These are phyloP conservation scores for Collichthys lucidus DNA, from an alignment of 2,113 vertebrate species.

Conservation along the genomic window DNA sequence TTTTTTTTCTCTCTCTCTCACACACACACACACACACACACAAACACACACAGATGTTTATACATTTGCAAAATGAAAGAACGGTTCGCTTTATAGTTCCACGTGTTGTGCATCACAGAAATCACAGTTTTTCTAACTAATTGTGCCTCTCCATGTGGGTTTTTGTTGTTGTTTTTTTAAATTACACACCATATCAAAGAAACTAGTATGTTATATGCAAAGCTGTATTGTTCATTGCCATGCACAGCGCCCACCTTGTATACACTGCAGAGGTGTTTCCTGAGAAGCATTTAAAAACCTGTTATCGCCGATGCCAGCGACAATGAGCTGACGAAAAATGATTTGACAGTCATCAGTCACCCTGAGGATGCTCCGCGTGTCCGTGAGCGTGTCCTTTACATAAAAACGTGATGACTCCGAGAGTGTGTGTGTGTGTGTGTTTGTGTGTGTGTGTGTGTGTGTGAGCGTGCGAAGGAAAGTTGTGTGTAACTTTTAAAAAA, in stretches of 20 bases:
- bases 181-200: conserved; percentile 28
- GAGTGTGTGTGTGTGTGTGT: neutral
- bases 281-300: conserved; percentile 65
- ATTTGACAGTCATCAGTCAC: conserved; percentile 48
- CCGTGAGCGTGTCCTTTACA: conserved; percentile 39
- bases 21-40: neutral
- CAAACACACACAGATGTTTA: neutral
- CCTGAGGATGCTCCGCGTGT: conserved; percentile 34
- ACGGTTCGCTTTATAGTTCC: conserved; percentile 16
- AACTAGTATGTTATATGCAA: conserved; percentile 52
- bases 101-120: conserved; percentile 30
- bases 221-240: conserved; percentile 34
- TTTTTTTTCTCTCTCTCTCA: neutral
- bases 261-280: conserved; percentile 49
- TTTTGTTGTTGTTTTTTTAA: too few relatives aligned
- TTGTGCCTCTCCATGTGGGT: conserved; percentile 56
- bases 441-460: neutral
- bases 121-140: conserved; percentile 41
- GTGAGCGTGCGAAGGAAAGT: conserved; percentile 2
- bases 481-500: conserved; percentile 31
- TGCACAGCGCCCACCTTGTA: conserved; percentile 27
- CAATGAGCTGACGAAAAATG: conserved; percentile 14
- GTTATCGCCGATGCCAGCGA: conserved; percentile 39
- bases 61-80: neutral
- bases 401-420: conserved; percentile 33